A percentile compares a stretch with the other conserved stretches of the same genome.
These are phyloP conservation scores for Tamandua tetradactyla DNA, from an alignment of 2,797 vertebrate genomes.

Conservation along the genomic window DNA sequence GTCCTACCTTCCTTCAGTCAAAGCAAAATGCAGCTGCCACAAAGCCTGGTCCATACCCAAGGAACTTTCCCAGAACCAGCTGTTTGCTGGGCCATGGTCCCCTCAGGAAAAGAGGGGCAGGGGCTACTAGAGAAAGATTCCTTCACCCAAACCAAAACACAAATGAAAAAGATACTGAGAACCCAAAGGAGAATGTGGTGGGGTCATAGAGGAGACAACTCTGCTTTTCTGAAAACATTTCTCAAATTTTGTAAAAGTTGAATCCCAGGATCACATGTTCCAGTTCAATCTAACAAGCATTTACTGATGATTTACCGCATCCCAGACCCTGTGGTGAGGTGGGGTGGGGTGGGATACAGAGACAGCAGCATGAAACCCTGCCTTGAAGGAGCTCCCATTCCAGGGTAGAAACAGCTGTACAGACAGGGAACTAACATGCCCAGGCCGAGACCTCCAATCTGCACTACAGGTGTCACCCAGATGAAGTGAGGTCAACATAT, in stretches of 20 bases:
- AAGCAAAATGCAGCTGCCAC: background rate
- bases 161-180: background rate
- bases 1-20: background rate
- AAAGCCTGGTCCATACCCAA: background rate
- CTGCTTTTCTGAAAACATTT: background rate
- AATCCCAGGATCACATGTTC: background rate
- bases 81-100: background rate
- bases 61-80: background rate
- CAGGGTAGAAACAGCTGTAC: background rate
- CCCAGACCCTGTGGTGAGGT: background rate
- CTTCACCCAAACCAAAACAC: background rate
- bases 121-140: background rate
- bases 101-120: background rate
- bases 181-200: background rate
- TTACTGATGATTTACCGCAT: background rate
- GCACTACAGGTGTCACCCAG: background rate
- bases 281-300: background rate
- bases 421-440: background rate
- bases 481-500: background rate
- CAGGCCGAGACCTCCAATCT: background rate
- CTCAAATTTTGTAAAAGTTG: conserved; percentile 19
- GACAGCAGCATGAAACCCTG: background rate
- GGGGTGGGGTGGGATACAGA: background rate
- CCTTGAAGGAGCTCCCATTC: background rate
- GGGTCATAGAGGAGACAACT: background rate